phyloP scores from a whole-genome alignment of 1,140 invertebrate genomes.

The Brachionus rubens region DNA sequence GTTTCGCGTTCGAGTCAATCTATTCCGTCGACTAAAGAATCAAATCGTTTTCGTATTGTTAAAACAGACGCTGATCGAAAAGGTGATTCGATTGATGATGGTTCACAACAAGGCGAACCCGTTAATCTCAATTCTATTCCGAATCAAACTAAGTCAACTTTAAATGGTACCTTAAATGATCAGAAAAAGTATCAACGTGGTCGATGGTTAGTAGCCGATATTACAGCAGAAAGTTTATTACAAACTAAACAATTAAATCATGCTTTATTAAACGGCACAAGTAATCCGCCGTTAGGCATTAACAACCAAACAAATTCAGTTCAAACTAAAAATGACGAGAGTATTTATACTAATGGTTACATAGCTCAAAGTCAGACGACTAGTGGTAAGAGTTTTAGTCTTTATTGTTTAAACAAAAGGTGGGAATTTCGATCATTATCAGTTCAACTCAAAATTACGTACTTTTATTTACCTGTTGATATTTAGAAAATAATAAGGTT shows the following conservation, averaged over 20 bases:
- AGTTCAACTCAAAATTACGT: too few relatives aligned
- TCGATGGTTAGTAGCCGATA: constrained; percentile 34
- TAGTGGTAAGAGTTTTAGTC: not conserved
- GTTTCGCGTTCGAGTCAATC: constrained; percentile 8
- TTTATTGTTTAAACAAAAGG: not conserved
- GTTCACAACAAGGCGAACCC: not conserved
- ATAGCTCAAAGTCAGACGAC: not conserved
- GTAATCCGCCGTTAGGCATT: not conserved
- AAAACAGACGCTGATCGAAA: constrained; percentile 38
- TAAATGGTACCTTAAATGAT: not conserved
- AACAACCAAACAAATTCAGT: not conserved
- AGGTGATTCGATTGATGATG: not conserved
- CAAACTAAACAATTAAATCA: constrained; percentile 6
- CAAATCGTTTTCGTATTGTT: constrained; percentile 34
- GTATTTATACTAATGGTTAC: not conserved
- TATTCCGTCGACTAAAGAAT: not conserved
- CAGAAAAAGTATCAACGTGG: constrained; percentile 7
- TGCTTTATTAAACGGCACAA: not conserved
- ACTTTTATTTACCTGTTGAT: not conserved
- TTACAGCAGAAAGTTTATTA: not conserved
- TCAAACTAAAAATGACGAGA: constrained; percentile 27
- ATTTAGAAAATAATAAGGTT: not conserved
- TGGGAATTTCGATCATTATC: too few relatives aligned
- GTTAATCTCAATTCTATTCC: not conserved
- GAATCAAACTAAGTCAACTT: too few relatives aligned